Conservation (phyloP, 2,113 vertebrate genomes). For the Hemiscyllium ocellatum region DNA sequence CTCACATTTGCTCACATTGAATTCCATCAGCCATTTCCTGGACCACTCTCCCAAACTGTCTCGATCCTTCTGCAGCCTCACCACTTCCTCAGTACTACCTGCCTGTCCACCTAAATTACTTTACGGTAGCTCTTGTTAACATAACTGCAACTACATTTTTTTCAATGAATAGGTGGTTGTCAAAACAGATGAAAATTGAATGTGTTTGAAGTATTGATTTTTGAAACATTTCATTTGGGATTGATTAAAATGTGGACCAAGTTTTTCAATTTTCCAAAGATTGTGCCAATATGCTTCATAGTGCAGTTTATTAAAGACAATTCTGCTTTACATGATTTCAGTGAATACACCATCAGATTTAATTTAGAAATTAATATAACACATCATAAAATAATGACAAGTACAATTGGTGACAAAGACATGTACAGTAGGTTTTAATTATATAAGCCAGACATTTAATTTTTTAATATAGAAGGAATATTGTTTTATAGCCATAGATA, state of each 20-base stretch:
- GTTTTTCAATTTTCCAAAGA: neutral
- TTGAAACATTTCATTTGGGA: neutral
- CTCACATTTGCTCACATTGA: too few relatives aligned
- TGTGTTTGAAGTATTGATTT: neutral
- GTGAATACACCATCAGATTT: neutral
- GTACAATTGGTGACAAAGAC: neutral
- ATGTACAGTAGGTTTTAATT: slow-evolving; percentile 17
- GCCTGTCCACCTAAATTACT: neutral
- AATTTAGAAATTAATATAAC: neutral
- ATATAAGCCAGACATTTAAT: slow-evolving; percentile 4
- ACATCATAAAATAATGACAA: neutral
- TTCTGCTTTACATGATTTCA: neutral
- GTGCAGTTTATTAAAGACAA: neutral
- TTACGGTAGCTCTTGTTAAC: neutral
- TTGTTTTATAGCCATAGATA: slow-evolving; percentile 14
- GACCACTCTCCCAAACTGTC: too few relatives aligned
- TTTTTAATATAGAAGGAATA: slow-evolving; percentile 17
- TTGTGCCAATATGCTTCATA: neutral
- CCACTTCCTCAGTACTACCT: too few relatives aligned
- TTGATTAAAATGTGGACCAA: neutral
- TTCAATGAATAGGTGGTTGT: neutral
- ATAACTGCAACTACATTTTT: neutral
- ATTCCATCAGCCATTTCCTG: too few relatives aligned
- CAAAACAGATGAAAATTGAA: neutral
- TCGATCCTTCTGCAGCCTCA: too few relatives aligned